These are phyloP conservation scores for Trisateles emortualis DNA, from an alignment of 2,888 invertebrate genomes.

Conservation along the genomic window DNA sequence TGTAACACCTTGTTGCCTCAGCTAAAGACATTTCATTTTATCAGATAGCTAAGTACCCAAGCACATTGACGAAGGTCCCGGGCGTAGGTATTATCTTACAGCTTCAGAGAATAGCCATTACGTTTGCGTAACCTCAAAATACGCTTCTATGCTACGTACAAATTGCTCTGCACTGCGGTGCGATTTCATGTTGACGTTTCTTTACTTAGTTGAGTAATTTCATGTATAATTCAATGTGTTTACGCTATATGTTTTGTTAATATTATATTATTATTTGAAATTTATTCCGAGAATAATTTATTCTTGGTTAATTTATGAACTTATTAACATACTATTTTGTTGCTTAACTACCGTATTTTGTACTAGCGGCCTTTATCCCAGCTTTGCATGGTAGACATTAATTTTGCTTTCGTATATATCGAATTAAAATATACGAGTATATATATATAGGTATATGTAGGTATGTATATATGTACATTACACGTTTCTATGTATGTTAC, in stretches of 20 bases:
- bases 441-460: too few relatives aligned
- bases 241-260: not conserved
- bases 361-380: too few relatives aligned
- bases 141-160: conserved; percentile 17
- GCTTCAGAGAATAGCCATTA: conserved; percentile 60
- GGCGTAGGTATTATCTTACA: conserved; percentile 65
- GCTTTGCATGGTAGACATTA: too few relatives aligned
- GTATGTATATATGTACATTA: too few relatives aligned
- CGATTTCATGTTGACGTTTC: conserved; percentile 15
- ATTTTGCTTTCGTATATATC: too few relatives aligned
- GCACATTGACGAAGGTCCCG: conserved; percentile 68
- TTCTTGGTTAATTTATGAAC: not conserved
- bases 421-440: too few relatives aligned
- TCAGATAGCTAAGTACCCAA: conserved; percentile 67
- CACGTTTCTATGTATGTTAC: too few relatives aligned
- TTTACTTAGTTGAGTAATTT: conserved; percentile 15
- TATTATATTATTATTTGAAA: not conserved
- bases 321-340: not conserved
- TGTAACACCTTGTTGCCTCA: conserved; percentile 36
- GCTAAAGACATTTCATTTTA: conserved; percentile 74
- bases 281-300: not conserved
- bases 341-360: not conserved
- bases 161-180: conserved; percentile 30
- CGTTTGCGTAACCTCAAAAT: conserved; percentile 59
- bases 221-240: conserved; percentile 15